These are phyloP conservation scores for Chelmon rostratus DNA, from an alignment of 2,797 vertebrate species.

Conservation along the genomic window DNA sequence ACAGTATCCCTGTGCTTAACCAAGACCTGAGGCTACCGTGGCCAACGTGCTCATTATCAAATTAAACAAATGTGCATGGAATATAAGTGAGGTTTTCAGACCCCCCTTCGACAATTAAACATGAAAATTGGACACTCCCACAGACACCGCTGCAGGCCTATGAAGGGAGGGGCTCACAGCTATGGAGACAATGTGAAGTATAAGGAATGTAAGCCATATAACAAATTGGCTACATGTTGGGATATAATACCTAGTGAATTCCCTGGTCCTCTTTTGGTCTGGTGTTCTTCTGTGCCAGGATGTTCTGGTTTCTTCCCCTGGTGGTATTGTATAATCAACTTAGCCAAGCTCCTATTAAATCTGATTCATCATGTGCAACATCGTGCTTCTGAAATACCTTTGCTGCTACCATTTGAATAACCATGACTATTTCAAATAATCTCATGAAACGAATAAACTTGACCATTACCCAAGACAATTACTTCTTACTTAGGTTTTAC, in stretches of 20 bases:
- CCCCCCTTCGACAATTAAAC: constrained; percentile 58
- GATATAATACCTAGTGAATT: constrained; percentile 43
- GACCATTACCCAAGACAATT: constrained; percentile 32
- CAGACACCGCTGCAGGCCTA: constrained; percentile 37
- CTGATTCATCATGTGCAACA: constrained; percentile 52
- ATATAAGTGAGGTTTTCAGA: constrained; percentile 59
- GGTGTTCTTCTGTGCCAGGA: constrained; percentile 34
- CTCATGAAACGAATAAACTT: constrained; percentile 14
- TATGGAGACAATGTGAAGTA: constrained; percentile 46
- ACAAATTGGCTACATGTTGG: constrained; percentile 49
- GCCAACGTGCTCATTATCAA: constrained; percentile 79
- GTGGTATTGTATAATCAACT: constrained; percentile 44
- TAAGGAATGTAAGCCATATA: constrained; percentile 34
- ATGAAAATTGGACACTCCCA: constrained; percentile 50
- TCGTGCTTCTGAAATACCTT: constrained; percentile 29
- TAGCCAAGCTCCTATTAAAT: constrained; percentile 43
- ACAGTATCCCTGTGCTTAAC: constrained; percentile 74
- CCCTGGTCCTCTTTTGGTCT: constrained; percentile 15
- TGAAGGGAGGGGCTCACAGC: constrained; percentile 21
- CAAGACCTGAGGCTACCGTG: constrained; percentile 75
- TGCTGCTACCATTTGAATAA: constrained; percentile 32
- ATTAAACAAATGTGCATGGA: constrained; percentile 76
- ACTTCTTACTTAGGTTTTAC: constrained; percentile 19
- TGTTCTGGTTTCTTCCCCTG: constrained; percentile 40
- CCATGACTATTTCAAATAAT: constrained; percentile 13